Percentiles rank a stretch among this genome's conserved stretches.
Evolutionary conservation across 2,797 vertebrate genomes (phyloP).

Genomic region (Oceanodroma leucorhoa): DNA sequence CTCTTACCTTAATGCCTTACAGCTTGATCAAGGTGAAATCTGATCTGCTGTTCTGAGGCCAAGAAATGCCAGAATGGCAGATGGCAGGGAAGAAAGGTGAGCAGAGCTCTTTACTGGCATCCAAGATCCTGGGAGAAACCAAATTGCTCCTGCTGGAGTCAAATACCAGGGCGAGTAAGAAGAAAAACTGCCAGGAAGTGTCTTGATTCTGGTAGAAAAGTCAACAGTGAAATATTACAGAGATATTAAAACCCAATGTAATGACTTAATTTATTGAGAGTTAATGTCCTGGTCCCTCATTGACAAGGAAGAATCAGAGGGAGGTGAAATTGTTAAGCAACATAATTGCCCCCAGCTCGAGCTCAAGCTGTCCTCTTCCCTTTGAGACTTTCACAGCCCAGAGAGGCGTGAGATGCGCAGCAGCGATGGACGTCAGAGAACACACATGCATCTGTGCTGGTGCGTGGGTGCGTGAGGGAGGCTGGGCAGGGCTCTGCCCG

Average conservation of each 20-base stretch:
- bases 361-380: background rate
- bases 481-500: background rate
- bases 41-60: background rate
- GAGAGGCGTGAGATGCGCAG: background rate
- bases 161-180: background rate
- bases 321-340: constrained; percentile 14
- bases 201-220: background rate
- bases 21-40: background rate
- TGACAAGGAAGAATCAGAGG: background rate
- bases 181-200: background rate
- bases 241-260: background rate
- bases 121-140: background rate
- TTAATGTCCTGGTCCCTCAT: background rate
- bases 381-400: background rate
- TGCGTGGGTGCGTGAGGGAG: background rate
- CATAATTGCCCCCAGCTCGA: background rate
- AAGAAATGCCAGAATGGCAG: background rate
- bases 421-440: background rate
- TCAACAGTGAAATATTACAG: background rate
- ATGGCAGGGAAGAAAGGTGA: background rate
- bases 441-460: background rate
- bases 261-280: constrained; percentile 7
- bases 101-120: background rate
- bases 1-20: background rate
- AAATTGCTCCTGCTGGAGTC: background rate